Percentiles rank a stretch among this genome's conserved stretches.
Evolutionary conservation across 1,140 invertebrate genomes (phyloP).

Genomic region (Grapholita molesta): DNA sequence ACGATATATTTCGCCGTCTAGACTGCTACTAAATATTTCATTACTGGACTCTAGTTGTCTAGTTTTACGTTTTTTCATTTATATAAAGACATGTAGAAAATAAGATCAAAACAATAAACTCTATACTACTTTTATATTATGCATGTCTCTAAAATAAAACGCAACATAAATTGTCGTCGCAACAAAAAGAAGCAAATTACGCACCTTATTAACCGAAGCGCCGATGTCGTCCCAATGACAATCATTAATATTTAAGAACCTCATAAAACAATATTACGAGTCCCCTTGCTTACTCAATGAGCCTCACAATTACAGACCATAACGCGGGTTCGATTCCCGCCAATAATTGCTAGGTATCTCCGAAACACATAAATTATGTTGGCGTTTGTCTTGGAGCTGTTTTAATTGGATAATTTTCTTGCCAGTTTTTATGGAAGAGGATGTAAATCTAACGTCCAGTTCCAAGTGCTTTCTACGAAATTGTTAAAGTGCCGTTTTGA

Average conservation of each 20-base stretch:
- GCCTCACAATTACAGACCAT: constrained; percentile 62
- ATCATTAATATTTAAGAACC: constrained; percentile 68
- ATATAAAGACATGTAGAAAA: too few species aligned
- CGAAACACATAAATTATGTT: constrained; percentile 50
- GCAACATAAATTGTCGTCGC: too few species aligned
- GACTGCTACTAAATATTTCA: too few species aligned
- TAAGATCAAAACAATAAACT: too few species aligned
- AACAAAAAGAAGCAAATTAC: constrained; percentile 1
- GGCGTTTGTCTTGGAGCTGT: constrained; percentile 33
- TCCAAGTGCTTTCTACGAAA: background rate
- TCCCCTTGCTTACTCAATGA: constrained; percentile 57
- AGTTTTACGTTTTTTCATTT: too few species aligned
- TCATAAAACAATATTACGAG: constrained; percentile 69
- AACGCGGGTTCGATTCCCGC: constrained; percentile 55
- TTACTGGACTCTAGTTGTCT: too few species aligned
- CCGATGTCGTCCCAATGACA: constrained; percentile 57
- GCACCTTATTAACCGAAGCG: constrained; percentile 30
- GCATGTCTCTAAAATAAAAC: too few species aligned
- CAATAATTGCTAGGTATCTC: constrained; percentile 60
- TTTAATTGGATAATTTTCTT: constrained; percentile 44
- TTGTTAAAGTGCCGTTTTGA: background rate
- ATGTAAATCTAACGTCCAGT: constrained; percentile 14
- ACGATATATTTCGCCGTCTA: too few species aligned
- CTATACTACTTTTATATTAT: too few species aligned
- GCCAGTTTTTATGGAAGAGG: constrained; percentile 12